These are phyloP conservation scores for Bombus superbus DNA, from an alignment of 1,140 invertebrate species.

Conservation along the genomic window DNA sequence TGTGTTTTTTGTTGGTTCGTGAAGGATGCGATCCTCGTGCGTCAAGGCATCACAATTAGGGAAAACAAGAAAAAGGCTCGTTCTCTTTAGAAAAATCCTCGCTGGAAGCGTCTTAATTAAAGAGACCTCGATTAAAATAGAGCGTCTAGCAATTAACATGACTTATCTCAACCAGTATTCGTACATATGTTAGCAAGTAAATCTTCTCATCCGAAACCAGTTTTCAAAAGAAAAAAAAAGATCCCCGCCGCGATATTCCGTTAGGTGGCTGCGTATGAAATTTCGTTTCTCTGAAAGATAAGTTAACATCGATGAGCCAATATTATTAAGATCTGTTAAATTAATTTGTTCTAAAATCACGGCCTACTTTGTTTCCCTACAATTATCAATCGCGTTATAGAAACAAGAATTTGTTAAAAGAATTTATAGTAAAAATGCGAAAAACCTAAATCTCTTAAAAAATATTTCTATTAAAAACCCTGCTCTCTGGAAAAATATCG, in stretches of 20 bases:
- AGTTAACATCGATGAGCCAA: not conserved
- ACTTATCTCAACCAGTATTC: not conserved
- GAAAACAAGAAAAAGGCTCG: not conserved
- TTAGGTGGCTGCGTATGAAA: not conserved
- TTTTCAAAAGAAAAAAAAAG: not conserved
- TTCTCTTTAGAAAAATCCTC: not conserved
- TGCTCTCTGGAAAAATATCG: too few species aligned
- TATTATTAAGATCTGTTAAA: not conserved
- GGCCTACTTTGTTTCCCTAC: too few species aligned
- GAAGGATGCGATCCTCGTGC: not conserved
- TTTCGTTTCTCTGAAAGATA: not conserved
- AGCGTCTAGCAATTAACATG: conserved; percentile 1
- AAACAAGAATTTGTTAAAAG: too few species aligned
- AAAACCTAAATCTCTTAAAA: too few species aligned
- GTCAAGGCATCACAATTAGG: too few species aligned
- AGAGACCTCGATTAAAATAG: not conserved
- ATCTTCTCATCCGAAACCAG: not conserved
- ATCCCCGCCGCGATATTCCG: not conserved
- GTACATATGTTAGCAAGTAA: not conserved
- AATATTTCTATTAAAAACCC: too few species aligned
- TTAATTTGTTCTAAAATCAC: not conserved
- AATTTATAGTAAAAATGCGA: too few species aligned
- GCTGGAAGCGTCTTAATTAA: not conserved
- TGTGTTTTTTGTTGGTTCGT: not conserved
- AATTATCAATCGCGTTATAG: too few species aligned